phyloP scores from a whole-genome alignment of 2,797 vertebrate genomes.

The Nyctibius grandis region DNA sequence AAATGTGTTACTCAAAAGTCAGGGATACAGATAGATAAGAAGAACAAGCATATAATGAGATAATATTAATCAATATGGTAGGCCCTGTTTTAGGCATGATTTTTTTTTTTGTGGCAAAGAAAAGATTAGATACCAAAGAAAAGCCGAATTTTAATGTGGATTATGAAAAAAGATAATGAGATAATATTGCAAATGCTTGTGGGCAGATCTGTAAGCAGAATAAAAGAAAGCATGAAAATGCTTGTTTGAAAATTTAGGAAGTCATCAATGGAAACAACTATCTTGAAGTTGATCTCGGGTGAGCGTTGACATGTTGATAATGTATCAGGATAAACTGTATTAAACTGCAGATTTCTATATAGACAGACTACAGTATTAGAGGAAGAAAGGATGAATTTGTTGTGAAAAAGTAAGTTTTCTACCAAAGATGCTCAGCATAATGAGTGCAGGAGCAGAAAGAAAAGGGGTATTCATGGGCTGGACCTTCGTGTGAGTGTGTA shows the following conservation, averaged over 20 bases:
- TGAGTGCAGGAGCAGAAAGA: neutral
- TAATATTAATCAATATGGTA: conserved; percentile 57
- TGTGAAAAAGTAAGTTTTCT: neutral
- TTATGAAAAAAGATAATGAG: conserved; percentile 56
- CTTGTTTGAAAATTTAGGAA: conserved; percentile 56
- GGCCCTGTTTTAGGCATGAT: conserved; percentile 24
- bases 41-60: conserved; percentile 60
- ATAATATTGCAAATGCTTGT: conserved; percentile 40
- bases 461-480: neutral
- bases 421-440: neutral
- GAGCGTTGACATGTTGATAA: neutral
- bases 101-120: conserved; percentile 44
- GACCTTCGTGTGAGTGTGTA: neutral
- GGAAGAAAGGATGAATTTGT: neutral
- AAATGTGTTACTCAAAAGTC: conserved; percentile 53
- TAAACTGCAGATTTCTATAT: neutral
- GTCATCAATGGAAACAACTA: neutral
- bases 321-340: neutral
- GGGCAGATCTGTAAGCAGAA: conserved; percentile 39
- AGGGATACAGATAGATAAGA: conserved; percentile 35
- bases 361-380: neutral
- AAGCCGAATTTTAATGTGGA: conserved; percentile 54
- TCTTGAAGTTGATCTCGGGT: conserved; percentile 48
- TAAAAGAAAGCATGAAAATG: conserved; percentile 56
- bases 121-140: conserved; percentile 57